Base-by-base conservation (phyloP, 2,113 vertebrate species). In the Cairina moschata region DNA sequence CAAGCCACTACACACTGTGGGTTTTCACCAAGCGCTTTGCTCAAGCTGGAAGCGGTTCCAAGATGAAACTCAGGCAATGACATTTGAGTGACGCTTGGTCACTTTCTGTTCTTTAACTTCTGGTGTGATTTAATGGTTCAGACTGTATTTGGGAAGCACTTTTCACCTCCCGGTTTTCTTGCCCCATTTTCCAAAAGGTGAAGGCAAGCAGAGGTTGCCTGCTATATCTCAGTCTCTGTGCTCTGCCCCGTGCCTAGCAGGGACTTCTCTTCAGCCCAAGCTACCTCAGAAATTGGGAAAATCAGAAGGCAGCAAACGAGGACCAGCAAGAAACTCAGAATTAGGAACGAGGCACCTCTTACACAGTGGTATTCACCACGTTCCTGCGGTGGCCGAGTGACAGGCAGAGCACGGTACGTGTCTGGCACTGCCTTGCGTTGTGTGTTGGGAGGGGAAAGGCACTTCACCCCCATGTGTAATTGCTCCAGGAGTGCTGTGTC, bases 371-470 rank as follows among this genome's bases (percentile, higher is more conserved):
- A 36, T 40, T 63, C 23, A 25, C 11, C 17, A 11, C 12, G 36
- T 63, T 82, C 12, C 66, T 56, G 54, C 32, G 48, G 74, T 2
- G 4, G 31, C 3, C 4, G 8, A 22, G 17, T 0, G 5, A 32
- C 26, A 29, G n/a, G n/a, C 56, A 89, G 82, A 60, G 46, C 1
- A 0, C 0, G 5, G 0, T 29, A 4, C 10, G 20, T 21, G 15
- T 77, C n/a, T 76, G 42, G 17, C 4, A 3, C 60, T 81, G 88
- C 62, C 50, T 93, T 75, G 60, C 16, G 12, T 22, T 65, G 14
- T 31, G 38, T 71, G 11, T 65, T 48, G 79, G 36, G 75, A 52
- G 44, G 15, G 44, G 15, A 67, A 69, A 72, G 44, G 59, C 40
- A 26, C 44, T 85, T 74, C 2, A 54, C 2, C 9, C 31, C 60